These are phyloP conservation scores for Ruditapes philippinarum DNA, from an alignment of 1,140 invertebrate genomes.

Conservation along the genomic window DNA sequence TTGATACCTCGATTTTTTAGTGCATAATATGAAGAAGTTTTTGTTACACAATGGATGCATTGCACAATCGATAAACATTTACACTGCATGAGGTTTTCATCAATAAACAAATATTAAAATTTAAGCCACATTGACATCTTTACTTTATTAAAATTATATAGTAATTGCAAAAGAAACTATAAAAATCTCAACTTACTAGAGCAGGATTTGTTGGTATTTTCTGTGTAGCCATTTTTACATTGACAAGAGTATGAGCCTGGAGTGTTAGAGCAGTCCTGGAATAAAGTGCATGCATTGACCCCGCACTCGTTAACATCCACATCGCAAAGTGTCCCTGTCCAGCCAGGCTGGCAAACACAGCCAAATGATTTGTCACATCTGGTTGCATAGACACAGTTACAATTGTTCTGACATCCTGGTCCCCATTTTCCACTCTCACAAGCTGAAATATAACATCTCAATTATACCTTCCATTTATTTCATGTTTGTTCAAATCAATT, in stretches of 20 bases:
- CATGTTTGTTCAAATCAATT: too few relatives aligned
- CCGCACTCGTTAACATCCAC: conserved; percentile 34
- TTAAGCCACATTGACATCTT: too few relatives aligned
- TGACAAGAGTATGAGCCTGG: conserved; percentile 23
- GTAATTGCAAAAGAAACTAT: too few relatives aligned
- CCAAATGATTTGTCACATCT: conserved; percentile 15
- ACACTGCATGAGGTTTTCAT: too few relatives aligned
- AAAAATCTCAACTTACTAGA: conserved; percentile 41
- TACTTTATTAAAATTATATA: too few relatives aligned
- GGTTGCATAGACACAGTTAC: conserved; percentile 5
- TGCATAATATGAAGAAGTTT: too few relatives aligned
- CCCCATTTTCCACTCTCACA: conserved; percentile 29
- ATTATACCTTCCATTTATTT: too few relatives aligned
- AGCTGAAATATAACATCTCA: background rate
- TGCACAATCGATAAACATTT: too few relatives aligned
- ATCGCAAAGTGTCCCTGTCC: background rate
- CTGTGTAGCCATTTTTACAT: conserved; percentile 16
- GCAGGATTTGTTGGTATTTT: background rate
- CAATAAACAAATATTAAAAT: too few relatives aligned
- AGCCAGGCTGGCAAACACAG: conserved; percentile 31
- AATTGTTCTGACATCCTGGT: background rate
- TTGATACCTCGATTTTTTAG: too few relatives aligned
- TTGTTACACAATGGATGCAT: too few relatives aligned
- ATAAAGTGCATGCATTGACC: background rate
- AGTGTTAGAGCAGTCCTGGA: conserved; percentile 10